Base-by-base conservation (phyloP, 2,888 invertebrate genomes). In the Hyalella azteca region DNA sequence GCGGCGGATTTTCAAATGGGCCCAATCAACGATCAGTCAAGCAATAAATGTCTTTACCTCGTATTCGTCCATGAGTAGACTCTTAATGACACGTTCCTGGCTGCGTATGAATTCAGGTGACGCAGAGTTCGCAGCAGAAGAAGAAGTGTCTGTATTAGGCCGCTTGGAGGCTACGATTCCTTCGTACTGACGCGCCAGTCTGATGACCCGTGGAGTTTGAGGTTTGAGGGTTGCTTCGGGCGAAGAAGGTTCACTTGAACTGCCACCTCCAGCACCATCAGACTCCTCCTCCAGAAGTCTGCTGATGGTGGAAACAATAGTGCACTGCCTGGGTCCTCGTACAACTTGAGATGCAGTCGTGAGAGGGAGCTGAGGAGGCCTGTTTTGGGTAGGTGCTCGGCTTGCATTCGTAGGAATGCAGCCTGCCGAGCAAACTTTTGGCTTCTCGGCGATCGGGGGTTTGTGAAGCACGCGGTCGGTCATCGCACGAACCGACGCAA, bases 391-490 rank as follows among this genome's bases (percentile, higher is more conserved):
- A 45, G 39, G 19, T 19, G 19, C 29, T 45, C 45, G 29, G n/a
- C 45, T 75, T 26, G 41, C n/a, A 5, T 9, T 29, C 15, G 77
- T 77, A 26, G 77, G n/a, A n/a, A 50, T 36, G 19, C 39, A 49
- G 3, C 66, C 66, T 48, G 48, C 45, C 19, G 73, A 32, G 76
- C 54, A 39, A 48, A 78, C 45, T 26, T 79, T 60, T 9, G 83
- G 81, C 73, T 83, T 83, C 80, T 83, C 83, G 26, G 83, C 83
- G 29, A 83, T 81, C n/a, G 83, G 83, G 11, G 83, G 83, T 59
- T 83, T 83, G 77, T 83, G 83, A 11, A 81, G 66, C 11, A 83
- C 81, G 4, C 78, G 59, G 41, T 77, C 77, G 9, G 50, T 49
- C 49, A 77, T 77, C 41, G 66, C 66, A 11, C 66, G 32, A 19